phyloP scores from a whole-genome alignment of 1,140 invertebrate genomes.

The Nomia melanderi region DNA sequence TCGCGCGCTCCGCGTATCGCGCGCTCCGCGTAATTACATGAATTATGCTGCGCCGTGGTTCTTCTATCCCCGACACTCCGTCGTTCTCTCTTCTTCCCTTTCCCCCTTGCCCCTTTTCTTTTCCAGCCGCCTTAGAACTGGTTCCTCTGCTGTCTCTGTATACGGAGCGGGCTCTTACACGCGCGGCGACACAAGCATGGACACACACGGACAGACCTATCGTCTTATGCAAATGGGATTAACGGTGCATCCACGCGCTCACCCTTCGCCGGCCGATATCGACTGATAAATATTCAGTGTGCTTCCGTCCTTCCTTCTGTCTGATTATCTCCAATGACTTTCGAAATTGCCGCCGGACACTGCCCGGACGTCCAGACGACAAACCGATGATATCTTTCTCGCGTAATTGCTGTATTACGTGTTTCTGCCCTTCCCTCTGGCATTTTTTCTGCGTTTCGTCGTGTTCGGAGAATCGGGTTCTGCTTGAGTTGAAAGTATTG shows the following conservation, averaged over 20 bases:
- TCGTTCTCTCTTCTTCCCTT: background rate
- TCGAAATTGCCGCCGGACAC: slow-evolving; percentile 2
- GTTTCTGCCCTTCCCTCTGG: too few relatives aligned
- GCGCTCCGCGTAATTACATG: slow-evolving; percentile 58
- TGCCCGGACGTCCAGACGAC: background rate
- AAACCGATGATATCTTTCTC: slow-evolving; percentile 1
- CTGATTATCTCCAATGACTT: slow-evolving; percentile 22
- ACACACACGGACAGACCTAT: slow-evolving; percentile 1
- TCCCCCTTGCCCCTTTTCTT: background rate
- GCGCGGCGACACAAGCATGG: background rate
- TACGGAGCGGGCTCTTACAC: background rate
- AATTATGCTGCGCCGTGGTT: slow-evolving; percentile 40
- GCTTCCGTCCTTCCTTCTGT: background rate
- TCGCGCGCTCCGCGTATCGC: slow-evolving; percentile 28
- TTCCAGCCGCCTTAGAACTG: slow-evolving; percentile 39
- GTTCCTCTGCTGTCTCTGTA: slow-evolving; percentile 40
- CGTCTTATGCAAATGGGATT: slow-evolving; percentile 65
- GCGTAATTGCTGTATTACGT: background rate
- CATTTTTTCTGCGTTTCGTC: too few relatives aligned
- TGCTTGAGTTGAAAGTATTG: too few relatives aligned
- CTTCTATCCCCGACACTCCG: background rate
- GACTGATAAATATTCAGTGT: slow-evolving; percentile 56
- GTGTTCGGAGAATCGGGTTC: too few relatives aligned
- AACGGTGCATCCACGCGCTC: slow-evolving; percentile 57
- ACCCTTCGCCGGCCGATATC: slow-evolving; percentile 39